Percentiles rank a stretch among this genome's conserved stretches.
phyloP scores from a whole-genome alignment of 2,113 vertebrate genomes.

The Pipa parva region DNA sequence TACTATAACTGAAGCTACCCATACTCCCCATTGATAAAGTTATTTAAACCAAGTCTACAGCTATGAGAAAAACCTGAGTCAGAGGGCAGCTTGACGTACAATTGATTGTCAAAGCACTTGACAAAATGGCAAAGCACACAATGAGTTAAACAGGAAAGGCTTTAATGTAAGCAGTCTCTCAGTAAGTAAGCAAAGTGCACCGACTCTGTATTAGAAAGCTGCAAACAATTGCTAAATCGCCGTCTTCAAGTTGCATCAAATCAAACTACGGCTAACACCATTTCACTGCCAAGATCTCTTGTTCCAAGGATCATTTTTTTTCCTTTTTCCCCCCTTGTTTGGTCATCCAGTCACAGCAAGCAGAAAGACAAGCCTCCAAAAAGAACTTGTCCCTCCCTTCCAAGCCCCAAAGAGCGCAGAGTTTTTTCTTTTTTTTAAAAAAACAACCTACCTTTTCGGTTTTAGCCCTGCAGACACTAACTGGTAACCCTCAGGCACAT shows the following conservation, averaged over 20 bases:
- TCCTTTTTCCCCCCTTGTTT: conserved; percentile 45
- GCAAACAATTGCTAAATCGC: neutral
- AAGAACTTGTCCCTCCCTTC: conserved; percentile 70
- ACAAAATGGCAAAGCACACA: neutral
- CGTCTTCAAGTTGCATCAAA: conserved; percentile 54
- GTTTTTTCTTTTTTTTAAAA: too few species aligned
- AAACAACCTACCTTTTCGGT: conserved; percentile 82
- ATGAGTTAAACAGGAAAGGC: neutral
- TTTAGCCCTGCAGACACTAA: conserved; percentile 76
- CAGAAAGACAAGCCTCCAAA: conserved; percentile 65
- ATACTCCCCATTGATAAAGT: too few species aligned
- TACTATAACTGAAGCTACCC: too few species aligned
- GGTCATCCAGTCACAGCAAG: conserved; percentile 65
- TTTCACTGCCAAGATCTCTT: conserved; percentile 37
- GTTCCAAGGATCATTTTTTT: conserved; percentile 41
- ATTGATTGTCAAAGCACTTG: neutral
- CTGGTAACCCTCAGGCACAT: conserved; percentile 78
- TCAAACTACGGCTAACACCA: conserved; percentile 51
- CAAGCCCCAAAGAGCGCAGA: conserved; percentile 63
- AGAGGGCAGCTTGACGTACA: too few species aligned
- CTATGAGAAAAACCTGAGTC: too few species aligned
- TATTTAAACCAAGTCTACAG: too few species aligned
- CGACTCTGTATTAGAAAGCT: too few species aligned
- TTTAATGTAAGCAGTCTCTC: neutral
- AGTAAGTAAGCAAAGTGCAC: neutral